phyloP scores from a whole-genome alignment of 2,888 invertebrate genomes.

The Rhopalosiphum nymphaeae region DNA sequence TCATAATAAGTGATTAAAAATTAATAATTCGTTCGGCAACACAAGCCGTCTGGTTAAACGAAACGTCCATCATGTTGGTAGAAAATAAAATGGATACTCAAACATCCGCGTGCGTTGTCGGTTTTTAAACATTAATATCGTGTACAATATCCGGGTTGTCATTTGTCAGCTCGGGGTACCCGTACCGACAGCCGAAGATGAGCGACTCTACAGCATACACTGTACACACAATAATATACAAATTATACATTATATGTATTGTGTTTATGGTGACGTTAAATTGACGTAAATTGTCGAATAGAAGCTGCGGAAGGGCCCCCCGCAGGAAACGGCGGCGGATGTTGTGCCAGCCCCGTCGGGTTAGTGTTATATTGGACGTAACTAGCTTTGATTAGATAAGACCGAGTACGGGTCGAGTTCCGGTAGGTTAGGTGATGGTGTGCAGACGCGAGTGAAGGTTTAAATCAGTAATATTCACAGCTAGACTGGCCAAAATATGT shows the following conservation, averaged over 20 bases:
- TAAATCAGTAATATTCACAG: background rate
- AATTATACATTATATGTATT: background rate
- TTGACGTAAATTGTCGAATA: slow-evolving; percentile 40
- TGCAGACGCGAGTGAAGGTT: background rate
- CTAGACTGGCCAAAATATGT: background rate
- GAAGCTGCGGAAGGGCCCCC: background rate
- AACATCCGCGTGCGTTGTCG: background rate
- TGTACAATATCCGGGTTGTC: background rate
- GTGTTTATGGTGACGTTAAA: slow-evolving; percentile 26
- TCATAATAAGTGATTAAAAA: background rate
- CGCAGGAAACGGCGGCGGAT: slow-evolving; percentile 39
- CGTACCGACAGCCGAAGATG: background rate
- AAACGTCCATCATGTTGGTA: background rate
- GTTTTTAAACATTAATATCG: background rate
- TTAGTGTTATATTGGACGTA: slow-evolving; percentile 56
- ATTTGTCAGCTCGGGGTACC: background rate
- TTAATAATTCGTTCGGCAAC: background rate
- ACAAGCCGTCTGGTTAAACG: background rate
- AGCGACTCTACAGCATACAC: background rate
- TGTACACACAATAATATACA: no score
- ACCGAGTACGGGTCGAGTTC: slow-evolving; percentile 43
- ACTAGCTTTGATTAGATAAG: slow-evolving; percentile 61
- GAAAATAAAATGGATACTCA: background rate
- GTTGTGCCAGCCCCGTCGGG: slow-evolving; percentile 13
- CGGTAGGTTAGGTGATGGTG: slow-evolving; percentile 49